A percentile compares a stretch with the other conserved stretches of the same genome.
These are phyloP conservation scores for Gorsachius goisagi DNA, from an alignment of 2,113 vertebrate species.

Conservation along the genomic window DNA sequence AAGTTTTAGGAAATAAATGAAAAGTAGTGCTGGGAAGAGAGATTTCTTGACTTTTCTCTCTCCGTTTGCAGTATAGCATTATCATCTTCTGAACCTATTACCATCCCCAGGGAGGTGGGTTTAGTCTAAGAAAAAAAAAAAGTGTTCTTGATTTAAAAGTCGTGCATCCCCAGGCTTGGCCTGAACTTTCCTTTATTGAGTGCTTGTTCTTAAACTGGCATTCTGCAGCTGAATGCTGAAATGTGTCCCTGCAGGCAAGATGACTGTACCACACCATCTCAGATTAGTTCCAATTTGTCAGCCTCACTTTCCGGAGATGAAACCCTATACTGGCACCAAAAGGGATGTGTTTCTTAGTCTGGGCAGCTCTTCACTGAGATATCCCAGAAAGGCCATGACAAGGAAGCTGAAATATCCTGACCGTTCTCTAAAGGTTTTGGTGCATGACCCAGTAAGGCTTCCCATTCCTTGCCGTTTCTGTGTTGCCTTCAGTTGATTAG, in stretches of 20 bases:
- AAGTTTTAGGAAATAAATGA: not conserved
- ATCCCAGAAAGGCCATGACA: constrained; percentile 16
- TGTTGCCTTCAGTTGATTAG: not conserved
- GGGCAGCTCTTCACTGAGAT: not conserved
- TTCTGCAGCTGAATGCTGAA: constrained; percentile 55
- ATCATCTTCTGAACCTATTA: constrained; percentile 33
- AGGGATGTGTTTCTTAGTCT: not conserved
- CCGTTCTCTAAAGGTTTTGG: not conserved
- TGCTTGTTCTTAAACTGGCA: constrained; percentile 57
- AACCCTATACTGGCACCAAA: not conserved
- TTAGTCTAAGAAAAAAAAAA: not conserved
- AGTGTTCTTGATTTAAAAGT: constrained; percentile 61
- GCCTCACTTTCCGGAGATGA: constrained; percentile 49
- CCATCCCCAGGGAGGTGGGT: not conserved
- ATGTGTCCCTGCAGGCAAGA: constrained; percentile 64
- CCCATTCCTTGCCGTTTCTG: not conserved
- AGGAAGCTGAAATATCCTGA: not conserved
- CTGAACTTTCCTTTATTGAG: constrained; percentile 69
- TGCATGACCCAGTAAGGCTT: not conserved
- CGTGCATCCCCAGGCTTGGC: constrained; percentile 55
- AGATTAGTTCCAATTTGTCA: constrained; percentile 71
- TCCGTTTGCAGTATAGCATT: not conserved
- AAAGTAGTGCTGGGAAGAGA: not conserved
- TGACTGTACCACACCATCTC: constrained; percentile 45
- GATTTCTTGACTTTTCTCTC: not conserved